phyloP scores from a whole-genome alignment of 1,140 invertebrate genomes.

The Condylostylus longicornis region DNA sequence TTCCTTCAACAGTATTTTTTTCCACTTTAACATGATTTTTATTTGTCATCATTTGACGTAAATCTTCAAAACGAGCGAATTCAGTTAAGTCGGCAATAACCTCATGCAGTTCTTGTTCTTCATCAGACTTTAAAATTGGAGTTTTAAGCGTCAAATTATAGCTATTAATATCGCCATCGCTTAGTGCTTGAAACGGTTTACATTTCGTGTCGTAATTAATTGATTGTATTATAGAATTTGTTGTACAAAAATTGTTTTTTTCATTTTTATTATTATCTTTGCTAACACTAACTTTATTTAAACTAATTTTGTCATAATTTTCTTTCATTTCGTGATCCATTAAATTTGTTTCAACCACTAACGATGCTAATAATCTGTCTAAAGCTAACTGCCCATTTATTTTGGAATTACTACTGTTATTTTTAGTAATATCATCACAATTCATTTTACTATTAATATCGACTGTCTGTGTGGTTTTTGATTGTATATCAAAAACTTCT shows the following conservation, averaged over 20 bases:
- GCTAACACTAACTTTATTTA: background rate
- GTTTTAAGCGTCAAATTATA: background rate
- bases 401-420: background rate
- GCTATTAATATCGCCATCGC: background rate
- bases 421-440: background rate
- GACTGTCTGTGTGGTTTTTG: background rate
- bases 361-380: conserved; percentile 1
- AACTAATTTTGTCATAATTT: background rate
- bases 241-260: background rate
- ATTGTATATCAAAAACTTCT: too few relatives aligned
- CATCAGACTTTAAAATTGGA: background rate
- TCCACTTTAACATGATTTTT: too few relatives aligned
- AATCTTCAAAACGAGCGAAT: background rate
- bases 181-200: background rate
- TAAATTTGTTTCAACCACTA: conserved; percentile 3
- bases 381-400: background rate
- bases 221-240: background rate
- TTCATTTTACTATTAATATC: background rate
- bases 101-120: background rate
- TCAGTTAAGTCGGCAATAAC: conserved; percentile 4
- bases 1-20: too few relatives aligned
- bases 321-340: conserved; percentile 2
- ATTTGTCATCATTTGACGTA: background rate
- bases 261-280: background rate
- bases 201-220: background rate